Conservation (phyloP, 2,888 invertebrate species). For the Amitus sp. region DNA sequence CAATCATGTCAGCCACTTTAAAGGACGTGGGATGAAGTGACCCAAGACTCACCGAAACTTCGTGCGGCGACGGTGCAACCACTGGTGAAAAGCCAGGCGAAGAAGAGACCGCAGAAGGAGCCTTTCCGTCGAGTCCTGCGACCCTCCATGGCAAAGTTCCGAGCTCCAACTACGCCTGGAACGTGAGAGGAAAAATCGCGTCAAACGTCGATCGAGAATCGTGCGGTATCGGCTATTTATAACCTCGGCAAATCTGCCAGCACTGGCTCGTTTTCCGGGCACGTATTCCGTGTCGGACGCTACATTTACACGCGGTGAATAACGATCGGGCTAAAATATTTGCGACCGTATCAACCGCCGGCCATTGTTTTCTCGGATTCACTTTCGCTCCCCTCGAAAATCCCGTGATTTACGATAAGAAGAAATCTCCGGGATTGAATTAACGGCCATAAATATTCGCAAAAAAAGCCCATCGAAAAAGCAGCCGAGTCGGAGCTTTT, state of each 20-base stretch:
- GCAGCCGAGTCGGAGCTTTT: not conserved
- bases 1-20: no score
- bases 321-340: constrained; percentile 32
- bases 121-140: constrained; percentile 64
- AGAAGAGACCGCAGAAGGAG: constrained; percentile 58
- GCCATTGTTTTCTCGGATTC: constrained; percentile 17
- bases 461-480: not conserved
- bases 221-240: no score
- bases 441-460: no score
- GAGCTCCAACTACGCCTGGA: constrained; percentile 62
- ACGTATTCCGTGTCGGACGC: constrained; percentile 27
- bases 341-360: constrained; percentile 19
- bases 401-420: constrained; percentile 30
- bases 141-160: constrained; percentile 62
- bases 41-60: constrained; percentile 60
- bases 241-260: no score
- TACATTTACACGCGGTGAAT: constrained; percentile 27
- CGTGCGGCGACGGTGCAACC: constrained; percentile 57
- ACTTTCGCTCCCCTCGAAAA: constrained; percentile 10
- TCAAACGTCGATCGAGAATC: constrained; percentile 13
- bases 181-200: constrained; percentile 25
- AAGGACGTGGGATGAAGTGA: no score
- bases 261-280: constrained; percentile 14
- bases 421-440: constrained; percentile 15
- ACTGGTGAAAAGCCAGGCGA: constrained; percentile 60